Evolutionary conservation across 2,888 invertebrate species (phyloP).

Genomic region (Diplazon laetatorius): DNA sequence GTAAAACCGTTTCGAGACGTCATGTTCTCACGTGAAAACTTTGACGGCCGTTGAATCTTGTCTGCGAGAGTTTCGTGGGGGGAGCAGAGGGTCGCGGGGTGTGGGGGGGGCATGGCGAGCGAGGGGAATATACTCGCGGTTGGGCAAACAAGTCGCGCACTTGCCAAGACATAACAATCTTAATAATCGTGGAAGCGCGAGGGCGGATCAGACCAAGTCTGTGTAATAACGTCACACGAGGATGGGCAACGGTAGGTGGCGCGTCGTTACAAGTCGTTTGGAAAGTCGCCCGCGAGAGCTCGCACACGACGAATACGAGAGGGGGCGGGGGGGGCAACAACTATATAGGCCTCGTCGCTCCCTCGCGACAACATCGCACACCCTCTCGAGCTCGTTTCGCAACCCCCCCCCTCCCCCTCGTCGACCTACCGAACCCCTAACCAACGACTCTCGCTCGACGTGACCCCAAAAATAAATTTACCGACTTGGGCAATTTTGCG

Average conservation of each 20-base stretch:
- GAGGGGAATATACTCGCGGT: too few species aligned
- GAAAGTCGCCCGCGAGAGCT: constrained; percentile 71
- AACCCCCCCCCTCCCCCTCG: too few species aligned
- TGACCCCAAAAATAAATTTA: constrained; percentile 61
- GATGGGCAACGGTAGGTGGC: constrained; percentile 47
- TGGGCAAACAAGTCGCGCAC: constrained; percentile 34
- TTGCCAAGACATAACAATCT: constrained; percentile 65
- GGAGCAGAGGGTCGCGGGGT: too few species aligned
- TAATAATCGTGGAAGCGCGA: constrained; percentile 53
- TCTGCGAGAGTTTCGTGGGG: constrained; percentile 15
- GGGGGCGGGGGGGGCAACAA: too few species aligned
- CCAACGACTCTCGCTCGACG: constrained; percentile 23
- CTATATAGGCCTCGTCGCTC: too few species aligned
- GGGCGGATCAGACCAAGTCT: constrained; percentile 12
- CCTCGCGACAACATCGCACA: constrained; percentile 36
- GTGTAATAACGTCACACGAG: constrained; percentile 37
- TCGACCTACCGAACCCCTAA: too few species aligned
- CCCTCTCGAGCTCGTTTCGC: constrained; percentile 45
- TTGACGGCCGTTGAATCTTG: constrained; percentile 13
- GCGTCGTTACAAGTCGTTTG: constrained; percentile 73
- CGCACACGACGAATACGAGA: constrained; percentile 54
- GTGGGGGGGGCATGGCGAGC: too few species aligned
- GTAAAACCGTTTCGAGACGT: not conserved
- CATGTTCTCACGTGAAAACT: constrained; percentile 5
- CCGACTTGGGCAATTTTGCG: constrained; percentile 55